These are phyloP conservation scores for rabbit (Oryctolagus cuniculus) DNA, from an alignment of 2,113 vertebrate genomes.

Conservation along the genomic window mOryCun1.1 NC_091437.1:43617001-43617500, in stretches of 20 bases:
- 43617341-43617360: neutral
- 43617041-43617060: neutral
- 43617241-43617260: neutral
- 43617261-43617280: neutral
- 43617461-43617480: conserved; percentile 1
- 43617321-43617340: neutral
- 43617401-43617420: neutral
- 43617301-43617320: neutral
- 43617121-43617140: neutral
- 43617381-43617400: neutral
- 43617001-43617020: neutral
- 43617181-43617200: neutral
- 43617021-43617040: neutral
- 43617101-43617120: neutral
- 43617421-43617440: neutral
- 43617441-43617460: neutral
- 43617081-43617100: neutral
- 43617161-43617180: neutral
- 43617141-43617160: neutral
- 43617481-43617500: neutral
- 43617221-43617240: neutral
- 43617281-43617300: neutral
- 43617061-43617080: neutral
- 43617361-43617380: neutral
- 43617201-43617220: neutral